Conservation (phyloP, 1,140 invertebrate genomes). For the Ostrea edulis region DNA sequence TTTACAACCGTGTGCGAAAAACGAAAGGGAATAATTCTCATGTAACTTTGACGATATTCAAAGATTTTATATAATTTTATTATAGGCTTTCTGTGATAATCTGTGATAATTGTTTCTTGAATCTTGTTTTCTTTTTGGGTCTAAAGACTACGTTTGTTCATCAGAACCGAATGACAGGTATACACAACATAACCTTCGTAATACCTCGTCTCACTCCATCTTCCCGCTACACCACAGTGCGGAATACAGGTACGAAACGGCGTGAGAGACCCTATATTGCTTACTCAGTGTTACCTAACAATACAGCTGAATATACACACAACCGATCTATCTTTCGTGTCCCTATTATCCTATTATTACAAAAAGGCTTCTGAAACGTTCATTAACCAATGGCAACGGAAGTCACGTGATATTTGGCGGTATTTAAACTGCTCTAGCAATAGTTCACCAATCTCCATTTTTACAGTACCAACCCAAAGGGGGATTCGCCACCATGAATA, state of each 20-base stretch:
- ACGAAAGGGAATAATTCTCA: no score
- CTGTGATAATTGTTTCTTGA: no score
- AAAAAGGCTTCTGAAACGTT: background rate
- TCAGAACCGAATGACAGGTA: background rate
- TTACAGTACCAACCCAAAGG: slow-evolving; percentile 13
- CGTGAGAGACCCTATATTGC: background rate
- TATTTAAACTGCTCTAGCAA: slow-evolving; percentile 18
- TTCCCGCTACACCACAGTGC: background rate
- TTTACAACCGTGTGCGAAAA: no score
- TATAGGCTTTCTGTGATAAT: no score
- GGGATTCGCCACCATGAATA: slow-evolving; percentile 35
- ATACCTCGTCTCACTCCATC: background rate
- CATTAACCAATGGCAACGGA: background rate
- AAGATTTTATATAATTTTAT: no score
- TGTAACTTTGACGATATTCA: no score
- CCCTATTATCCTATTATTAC: slow-evolving; percentile 6
- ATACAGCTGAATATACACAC: background rate
- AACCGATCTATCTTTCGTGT: slow-evolving; percentile 3
- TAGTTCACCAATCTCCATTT: slow-evolving; percentile 32
- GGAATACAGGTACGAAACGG: background rate
- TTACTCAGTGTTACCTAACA: background rate
- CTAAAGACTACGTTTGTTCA: background rate
- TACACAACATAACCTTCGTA: background rate
- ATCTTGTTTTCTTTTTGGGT: no score
- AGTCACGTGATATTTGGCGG: slow-evolving; percentile 15